Evolutionary conservation across 1,140 invertebrate genomes (phyloP).

Genomic region (Polypedilum pembai): DNA sequence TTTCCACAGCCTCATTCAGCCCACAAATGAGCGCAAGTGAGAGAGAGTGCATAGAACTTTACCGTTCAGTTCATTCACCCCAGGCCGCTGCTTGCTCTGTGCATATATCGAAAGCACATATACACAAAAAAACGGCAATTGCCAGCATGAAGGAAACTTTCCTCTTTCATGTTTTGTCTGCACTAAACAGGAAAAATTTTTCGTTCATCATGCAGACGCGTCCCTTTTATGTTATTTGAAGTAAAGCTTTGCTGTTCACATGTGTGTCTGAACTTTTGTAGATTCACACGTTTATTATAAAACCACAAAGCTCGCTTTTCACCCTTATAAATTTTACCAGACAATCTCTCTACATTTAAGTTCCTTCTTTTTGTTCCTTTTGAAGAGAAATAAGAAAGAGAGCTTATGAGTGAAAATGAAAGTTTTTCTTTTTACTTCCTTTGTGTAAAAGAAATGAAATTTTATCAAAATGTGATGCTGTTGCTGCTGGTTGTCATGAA

Average conservation of each 20-base stretch:
- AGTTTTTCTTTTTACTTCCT: not conserved
- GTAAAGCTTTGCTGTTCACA: no score
- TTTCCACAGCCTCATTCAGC: slow-evolving; percentile 15
- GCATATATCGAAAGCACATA: not conserved
- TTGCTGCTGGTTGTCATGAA: no score
- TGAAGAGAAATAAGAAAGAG: not conserved
- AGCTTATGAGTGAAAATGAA: slow-evolving; percentile 25
- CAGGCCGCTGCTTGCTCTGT: not conserved
- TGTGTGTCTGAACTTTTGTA: no score
- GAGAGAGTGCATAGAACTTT: slow-evolving; percentile 16
- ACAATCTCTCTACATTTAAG: not conserved
- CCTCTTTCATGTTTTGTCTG: not conserved
- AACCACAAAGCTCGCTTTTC: no score
- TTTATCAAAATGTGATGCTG: no score
- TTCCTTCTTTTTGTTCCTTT: not conserved
- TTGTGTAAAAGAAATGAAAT: no score
- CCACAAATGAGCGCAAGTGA: not conserved
- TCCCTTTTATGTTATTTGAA: not conserved
- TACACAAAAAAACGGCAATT: not conserved
- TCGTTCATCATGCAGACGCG: not conserved
- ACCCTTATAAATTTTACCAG: no score
- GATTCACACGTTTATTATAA: no score
- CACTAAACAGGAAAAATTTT: not conserved
- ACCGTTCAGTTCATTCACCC: not conserved
- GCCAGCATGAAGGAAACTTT: slow-evolving; percentile 8